Evolutionary conservation across 2,888 invertebrate genomes (phyloP), one percentile per base, ranked within the genome.

Genomic region (Caenorhabditis afra): DNA sequence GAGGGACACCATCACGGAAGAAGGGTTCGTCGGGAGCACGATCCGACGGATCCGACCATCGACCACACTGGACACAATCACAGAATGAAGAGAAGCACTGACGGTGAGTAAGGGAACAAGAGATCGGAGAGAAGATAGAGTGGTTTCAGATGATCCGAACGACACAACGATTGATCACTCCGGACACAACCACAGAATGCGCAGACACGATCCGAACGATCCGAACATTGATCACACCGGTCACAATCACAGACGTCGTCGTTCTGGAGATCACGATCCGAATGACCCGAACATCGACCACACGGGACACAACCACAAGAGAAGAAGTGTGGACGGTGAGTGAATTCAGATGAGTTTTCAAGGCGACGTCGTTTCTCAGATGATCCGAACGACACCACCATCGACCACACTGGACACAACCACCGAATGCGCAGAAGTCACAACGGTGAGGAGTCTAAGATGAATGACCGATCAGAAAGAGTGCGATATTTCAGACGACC

Each of bases 31-130:
- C 58, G 70, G 44, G 45, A 37, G n/a, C 53, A 53, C n/a, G 53
- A 53, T 16, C 53, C 44, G n/a, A 67, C 64, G n/a, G 81, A 81
- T 23, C 61, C 81, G 2, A 75, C 50, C 29, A n/a, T 55, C 16
- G 80, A 81, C 50, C 80, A 81, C 50, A 62, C 76, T n/a, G 76
- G 76, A 44, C 80, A 81, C 52, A 73, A 81, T 47, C 80, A 81
- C 49, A 50, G 55, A 81, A 29, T 29, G 47, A 55, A 18, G 29
- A 66, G 53, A 52, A 64, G 52, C 23, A 37, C 20, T 7, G 41
- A 37, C 52, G 20, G 23, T 37, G n/a, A 57, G 29, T 29, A 5
- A 5, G 29, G 29, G 29, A 7, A n/a, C n/a, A n/a, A n/a, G n/a
- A n/a, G n/a, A n/a, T n/a, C 29, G 29, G 29, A 29, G 29, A 7